These are phyloP conservation scores for Peromyscus leucopus DNA, from an alignment of 2,113 vertebrate species.

Conservation along the genomic window DNA sequence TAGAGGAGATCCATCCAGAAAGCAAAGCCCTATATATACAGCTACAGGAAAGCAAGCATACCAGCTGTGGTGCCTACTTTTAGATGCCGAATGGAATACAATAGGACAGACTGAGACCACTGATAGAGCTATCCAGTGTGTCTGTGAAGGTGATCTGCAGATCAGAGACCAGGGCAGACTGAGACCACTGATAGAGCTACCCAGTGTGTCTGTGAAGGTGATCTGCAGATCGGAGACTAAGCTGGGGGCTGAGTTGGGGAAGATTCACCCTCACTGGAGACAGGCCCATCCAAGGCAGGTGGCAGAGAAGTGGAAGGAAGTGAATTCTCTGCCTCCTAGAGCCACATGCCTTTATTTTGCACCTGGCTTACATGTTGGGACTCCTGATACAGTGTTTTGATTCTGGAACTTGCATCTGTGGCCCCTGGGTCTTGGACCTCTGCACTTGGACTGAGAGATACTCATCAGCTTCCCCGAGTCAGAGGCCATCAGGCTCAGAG, in stretches of 20 bases:
- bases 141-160: background rate
- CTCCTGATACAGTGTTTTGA: background rate
- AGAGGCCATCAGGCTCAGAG: background rate
- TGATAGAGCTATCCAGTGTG: background rate
- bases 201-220: background rate
- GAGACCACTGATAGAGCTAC: background rate
- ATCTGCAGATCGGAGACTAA: background rate
- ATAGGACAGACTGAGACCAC: background rate
- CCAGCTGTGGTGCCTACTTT: background rate
- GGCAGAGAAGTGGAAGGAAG: background rate
- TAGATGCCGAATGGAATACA: background rate
- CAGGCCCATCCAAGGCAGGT: no score
- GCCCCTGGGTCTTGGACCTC: no score
- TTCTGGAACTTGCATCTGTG: background rate
- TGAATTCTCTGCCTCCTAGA: background rate
- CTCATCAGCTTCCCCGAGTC: background rate
- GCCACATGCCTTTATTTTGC: background rate
- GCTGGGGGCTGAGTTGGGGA: background rate
- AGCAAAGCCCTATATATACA: background rate
- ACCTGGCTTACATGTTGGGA: background rate
- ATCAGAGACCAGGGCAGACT: background rate
- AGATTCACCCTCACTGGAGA: background rate
- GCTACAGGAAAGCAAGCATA: background rate
- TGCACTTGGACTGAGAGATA: background rate
- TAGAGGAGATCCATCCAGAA: constrained; percentile 40